Conservation (phyloP, 35 echinoderm and acorn worm species). For the Ophiothrix spiculata region DNA sequence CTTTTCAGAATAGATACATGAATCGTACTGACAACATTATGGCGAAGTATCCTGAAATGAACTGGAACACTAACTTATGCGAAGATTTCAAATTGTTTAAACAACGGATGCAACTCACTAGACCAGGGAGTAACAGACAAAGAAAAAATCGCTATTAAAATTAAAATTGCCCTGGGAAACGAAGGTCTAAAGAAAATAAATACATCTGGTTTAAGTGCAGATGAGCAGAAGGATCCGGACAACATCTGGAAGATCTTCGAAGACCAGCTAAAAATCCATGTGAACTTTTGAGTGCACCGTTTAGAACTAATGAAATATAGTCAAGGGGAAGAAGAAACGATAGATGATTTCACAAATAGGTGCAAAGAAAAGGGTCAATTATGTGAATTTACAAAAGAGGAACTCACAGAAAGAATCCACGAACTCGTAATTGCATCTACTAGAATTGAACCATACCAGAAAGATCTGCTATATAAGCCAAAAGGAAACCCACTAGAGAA, state of each 20-base stretch:
- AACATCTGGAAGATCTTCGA: conserved; percentile 25
- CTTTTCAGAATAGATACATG: too few relatives aligned
- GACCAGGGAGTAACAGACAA: conserved; percentile 20
- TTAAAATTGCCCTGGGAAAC: conserved; percentile 39
- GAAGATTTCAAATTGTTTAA: conserved; percentile 54
- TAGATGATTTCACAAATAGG: conserved; percentile 28
- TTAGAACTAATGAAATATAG: conserved; percentile 41
- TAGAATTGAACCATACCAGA: conserved; percentile 15
- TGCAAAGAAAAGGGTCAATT: conserved; percentile 10
- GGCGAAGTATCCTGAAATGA: conserved; percentile 39
- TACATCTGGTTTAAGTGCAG: conserved; percentile 7
- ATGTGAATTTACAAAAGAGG: too few relatives aligned
- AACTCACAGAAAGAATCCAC: not conserved
- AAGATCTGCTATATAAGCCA: conserved; percentile 36
- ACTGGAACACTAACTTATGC: conserved; percentile 22
- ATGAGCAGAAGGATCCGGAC: not conserved
- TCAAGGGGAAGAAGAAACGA: conserved; percentile 17
- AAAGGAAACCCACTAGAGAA: not conserved
- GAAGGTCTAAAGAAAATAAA: conserved; percentile 37
- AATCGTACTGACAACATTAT: too few relatives aligned
- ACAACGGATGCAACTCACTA: conserved; percentile 9
- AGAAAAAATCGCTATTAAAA: conserved; percentile 33
- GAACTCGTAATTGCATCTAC: conserved; percentile 30
- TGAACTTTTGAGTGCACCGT: too few relatives aligned
- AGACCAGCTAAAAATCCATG: conserved; percentile 22